Evolutionary conservation across 2,113 vertebrate species (phyloP).

Genomic region (Collichthys lucidus): DNA sequence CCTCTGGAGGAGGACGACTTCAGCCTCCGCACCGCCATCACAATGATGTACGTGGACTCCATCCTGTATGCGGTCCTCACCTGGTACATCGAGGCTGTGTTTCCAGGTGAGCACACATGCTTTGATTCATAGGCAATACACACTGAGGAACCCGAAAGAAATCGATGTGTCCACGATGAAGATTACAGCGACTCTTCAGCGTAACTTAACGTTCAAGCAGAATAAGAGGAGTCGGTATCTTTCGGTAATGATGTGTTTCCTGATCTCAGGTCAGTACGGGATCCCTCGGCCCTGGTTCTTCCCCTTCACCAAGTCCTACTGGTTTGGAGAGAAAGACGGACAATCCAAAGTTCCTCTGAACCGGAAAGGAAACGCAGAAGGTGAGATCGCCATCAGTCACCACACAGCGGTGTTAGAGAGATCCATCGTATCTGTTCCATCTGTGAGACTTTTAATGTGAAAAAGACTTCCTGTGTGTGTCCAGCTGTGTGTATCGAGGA

Average conservation of each 20-base stretch:
- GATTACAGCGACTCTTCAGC: too few relatives aligned
- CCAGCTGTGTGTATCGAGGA: constrained; percentile 94
- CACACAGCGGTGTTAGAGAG: background rate
- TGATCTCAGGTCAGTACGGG: constrained; percentile 91
- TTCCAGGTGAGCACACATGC: constrained; percentile 87
- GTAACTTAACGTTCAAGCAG: too few relatives aligned
- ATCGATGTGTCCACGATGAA: too few relatives aligned
- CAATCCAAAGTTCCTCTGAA: constrained; percentile 74
- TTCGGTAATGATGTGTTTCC: background rate
- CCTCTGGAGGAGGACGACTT: constrained; percentile 91
- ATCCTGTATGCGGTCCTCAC: constrained; percentile 95
- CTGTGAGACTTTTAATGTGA: background rate
- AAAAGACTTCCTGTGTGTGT: constrained; percentile 20
- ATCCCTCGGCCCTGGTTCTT: constrained; percentile 97
- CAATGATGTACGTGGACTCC: constrained; percentile 93
- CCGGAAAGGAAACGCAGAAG: constrained; percentile 82
- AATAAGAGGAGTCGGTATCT: too few relatives aligned
- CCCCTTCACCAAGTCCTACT: constrained; percentile 94
- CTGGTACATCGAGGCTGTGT: constrained; percentile 97
- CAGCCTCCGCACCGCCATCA: constrained; percentile 90
- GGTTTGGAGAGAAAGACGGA: constrained; percentile 88
- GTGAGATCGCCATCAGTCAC: constrained; percentile 78
- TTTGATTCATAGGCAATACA: too few relatives aligned
- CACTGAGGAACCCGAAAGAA: too few relatives aligned
- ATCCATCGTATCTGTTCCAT: too few relatives aligned